Base-by-base conservation (phyloP, 92 coral and sea anemone species). In the Phenganax marumi region DNA sequence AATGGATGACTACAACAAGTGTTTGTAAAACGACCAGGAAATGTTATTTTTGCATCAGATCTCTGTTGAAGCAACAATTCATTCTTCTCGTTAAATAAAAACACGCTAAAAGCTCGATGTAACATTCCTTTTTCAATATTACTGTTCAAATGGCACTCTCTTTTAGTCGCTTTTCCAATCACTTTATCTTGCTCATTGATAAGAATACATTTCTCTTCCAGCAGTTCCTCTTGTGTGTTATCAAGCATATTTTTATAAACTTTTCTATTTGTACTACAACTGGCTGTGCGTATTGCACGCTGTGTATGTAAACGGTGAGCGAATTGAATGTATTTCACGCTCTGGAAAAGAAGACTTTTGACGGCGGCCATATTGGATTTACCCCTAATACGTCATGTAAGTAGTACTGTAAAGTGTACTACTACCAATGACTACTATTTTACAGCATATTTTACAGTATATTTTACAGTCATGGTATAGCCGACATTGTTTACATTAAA, bases 61-160 rank as follows among this genome's bases (percentile, higher is more conserved):
- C 98, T 85, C 82, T 94, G 97, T 71, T 94, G 97, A 57, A 94
- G 52, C 18, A 94, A 74, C 9, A 94, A 80, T 60, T 94, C 89
- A 69, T 91, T 90, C 60, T 85, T 86, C n/a, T 48, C 63, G 77
- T 90, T 94, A 79, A 94, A 94, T 10, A 92, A 82, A 62, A 94
- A 94, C 11, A 94, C 98, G 69, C 98, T 94, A 81, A 94, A 94
- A 10, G 98, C 98, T 76, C 98, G 87, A 82, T 94, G 98, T 19
- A 94, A 85, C 92, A 94, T 90, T 21, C 98, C 98, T 58, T 71
- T 84, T 62, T 92, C 86, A 68, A 94, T 92, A 60, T 94, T 94
- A 50, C 75, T 69, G 85, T 94, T 94, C 22, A 90, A 74, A 75
- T 94, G 98, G 52, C 98, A 94, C 19, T 92, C 95, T 26, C 91